Conservation (phyloP, 2,888 invertebrate genomes). For the Julus scandinavius region DNA sequence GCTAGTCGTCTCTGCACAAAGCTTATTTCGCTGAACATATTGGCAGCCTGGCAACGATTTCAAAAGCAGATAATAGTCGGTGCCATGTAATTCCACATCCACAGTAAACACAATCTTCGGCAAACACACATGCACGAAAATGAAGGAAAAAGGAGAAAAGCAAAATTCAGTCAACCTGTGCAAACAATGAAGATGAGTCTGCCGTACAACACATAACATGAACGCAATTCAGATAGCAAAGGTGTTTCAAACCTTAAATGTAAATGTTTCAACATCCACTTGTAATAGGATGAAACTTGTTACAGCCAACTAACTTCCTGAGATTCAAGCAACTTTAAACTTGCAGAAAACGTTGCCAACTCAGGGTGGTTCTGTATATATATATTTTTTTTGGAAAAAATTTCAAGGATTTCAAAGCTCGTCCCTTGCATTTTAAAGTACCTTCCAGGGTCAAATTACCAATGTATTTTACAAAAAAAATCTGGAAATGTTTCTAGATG, state of each 20-base stretch:
- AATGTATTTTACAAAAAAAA: too few species aligned
- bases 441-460: too few species aligned
- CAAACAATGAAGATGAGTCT: not conserved
- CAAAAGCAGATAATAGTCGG: constrained; percentile 37
- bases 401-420: too few species aligned
- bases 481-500: too few species aligned
- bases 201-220: not conserved
- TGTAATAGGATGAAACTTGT: too few species aligned
- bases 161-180: not conserved
- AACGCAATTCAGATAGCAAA: not conserved
- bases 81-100: constrained; percentile 21
- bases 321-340: too few species aligned
- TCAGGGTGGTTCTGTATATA: too few species aligned
- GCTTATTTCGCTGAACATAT: constrained; percentile 8
- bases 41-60: constrained; percentile 39
- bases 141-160: not conserved
- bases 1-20: constrained; percentile 1
- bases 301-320: too few species aligned
- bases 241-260: not conserved
- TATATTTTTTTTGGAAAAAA: too few species aligned
- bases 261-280: not conserved
- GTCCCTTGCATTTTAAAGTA: too few species aligned
- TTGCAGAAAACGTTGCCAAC: too few species aligned
- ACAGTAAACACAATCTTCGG: constrained; percentile 24
- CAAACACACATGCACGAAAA: constrained; percentile 31